Percentiles rank a stretch among this genome's conserved stretches.
Evolutionary conservation across 92 coral and sea anemone species (phyloP).

Genomic region (Plumapathes pennacea): DNA sequence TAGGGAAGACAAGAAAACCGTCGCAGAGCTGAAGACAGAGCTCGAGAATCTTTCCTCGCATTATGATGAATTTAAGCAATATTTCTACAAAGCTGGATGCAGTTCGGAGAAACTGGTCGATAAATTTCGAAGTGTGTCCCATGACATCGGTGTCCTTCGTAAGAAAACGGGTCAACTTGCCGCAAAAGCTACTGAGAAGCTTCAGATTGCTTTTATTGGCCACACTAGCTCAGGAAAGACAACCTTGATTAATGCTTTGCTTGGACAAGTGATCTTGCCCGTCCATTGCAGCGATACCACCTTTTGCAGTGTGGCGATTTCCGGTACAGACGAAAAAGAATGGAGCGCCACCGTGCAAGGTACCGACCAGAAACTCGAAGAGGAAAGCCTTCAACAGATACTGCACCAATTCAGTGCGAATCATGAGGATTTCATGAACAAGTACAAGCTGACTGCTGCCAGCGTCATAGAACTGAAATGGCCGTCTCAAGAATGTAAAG

Average conservation of each 20-base stretch:
- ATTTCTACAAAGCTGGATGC: too few relatives aligned
- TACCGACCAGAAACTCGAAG: neutral
- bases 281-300: slow-evolving; percentile 22
- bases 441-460: slow-evolving; percentile 8
- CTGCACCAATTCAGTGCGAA: slow-evolving; percentile 20
- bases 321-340: neutral
- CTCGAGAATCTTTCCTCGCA: too few relatives aligned
- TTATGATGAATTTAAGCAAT: too few relatives aligned
- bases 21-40: too few relatives aligned
- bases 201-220: slow-evolving; percentile 28
- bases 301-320: slow-evolving; percentile 21
- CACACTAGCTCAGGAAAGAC: slow-evolving; percentile 21
- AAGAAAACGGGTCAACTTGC: slow-evolving; percentile 13
- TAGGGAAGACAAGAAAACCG: too few relatives aligned
- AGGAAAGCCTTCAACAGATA: slow-evolving; percentile 3
- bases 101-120: too few relatives aligned
- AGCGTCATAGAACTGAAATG: slow-evolving; percentile 19
- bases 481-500: slow-evolving; percentile 20
- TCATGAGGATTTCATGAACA: slow-evolving; percentile 1
- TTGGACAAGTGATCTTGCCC: slow-evolving; percentile 24
- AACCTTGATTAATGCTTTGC: slow-evolving; percentile 22
- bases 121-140: too few relatives aligned
- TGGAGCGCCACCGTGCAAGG: slow-evolving; percentile 6
- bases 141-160: too few relatives aligned
- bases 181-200: slow-evolving; percentile 8